These are phyloP conservation scores for Molossus molossus DNA, from an alignment of 2,797 vertebrate genomes.

Conservation along the genomic window DNA sequence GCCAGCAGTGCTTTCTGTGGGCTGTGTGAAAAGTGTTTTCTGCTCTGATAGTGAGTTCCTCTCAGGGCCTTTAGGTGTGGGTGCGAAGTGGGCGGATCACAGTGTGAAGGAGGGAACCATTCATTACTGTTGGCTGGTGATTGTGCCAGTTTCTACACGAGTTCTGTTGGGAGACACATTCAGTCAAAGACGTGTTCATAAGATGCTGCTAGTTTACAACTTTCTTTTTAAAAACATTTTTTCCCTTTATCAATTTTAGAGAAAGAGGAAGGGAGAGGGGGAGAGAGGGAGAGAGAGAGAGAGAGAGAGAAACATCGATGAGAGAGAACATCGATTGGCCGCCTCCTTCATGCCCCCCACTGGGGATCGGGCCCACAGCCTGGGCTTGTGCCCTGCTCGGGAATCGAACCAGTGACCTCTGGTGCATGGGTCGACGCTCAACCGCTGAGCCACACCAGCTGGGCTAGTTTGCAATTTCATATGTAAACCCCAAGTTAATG, in stretches of 20 bases:
- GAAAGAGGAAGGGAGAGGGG: too few species aligned
- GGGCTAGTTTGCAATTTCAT: not conserved
- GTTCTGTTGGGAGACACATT: not conserved
- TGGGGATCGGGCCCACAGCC: too few species aligned
- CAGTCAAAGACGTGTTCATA: not conserved
- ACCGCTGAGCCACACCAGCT: too few species aligned
- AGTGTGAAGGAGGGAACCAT: not conserved
- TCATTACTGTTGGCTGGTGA: not conserved
- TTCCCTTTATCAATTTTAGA: too few species aligned
- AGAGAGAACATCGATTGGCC: too few species aligned
- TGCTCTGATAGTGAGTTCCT: not conserved
- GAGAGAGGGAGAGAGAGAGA: too few species aligned
- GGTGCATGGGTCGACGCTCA: too few species aligned
- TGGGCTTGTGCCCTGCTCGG: too few species aligned
- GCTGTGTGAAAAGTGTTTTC: slow-evolving; percentile 14
- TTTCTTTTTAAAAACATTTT: too few species aligned
- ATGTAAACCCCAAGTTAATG: not conserved
- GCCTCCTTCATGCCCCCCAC: too few species aligned
- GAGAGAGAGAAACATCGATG: too few species aligned
- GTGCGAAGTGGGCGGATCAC: not conserved
- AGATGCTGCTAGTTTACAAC: not conserved
- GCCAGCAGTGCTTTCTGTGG: not conserved
- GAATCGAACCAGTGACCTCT: too few species aligned
- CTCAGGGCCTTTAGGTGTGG: not conserved
- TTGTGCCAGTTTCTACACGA: not conserved